Evolutionary conservation across 2,888 invertebrate species (phyloP), one percentile per base, ranked within the genome.

Genomic region (Platycheirus rosarum): DNA sequence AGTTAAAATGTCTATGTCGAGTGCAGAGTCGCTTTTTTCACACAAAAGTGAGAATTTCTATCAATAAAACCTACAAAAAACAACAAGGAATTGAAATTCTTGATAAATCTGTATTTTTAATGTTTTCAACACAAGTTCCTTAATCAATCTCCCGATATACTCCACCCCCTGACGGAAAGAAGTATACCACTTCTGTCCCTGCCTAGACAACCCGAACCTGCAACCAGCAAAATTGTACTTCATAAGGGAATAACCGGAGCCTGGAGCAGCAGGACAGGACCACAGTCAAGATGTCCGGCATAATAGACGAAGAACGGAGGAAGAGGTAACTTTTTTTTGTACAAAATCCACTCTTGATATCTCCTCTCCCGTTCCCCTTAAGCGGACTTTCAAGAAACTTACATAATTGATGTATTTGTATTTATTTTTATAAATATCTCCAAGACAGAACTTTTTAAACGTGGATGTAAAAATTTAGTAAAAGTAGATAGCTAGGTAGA

Each of bases 221-320:
- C 57, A 57, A 35, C 40, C 48, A 60, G 40, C 51, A 57, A 40
- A 14, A 57, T 68, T 68, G 26, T 44, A 68, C 23, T 71, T 40
- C 18, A 66, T 65, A 49, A 46, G 65, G 46, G 48, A 46, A 55
- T 11, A 40, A 40, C 46, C 49, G 49, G 51, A 51, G 65, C 42
- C 74, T 46, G 70, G 57, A 71, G 44, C 57, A 71, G 44, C 44
- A 62, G 71, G 62, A 63, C 71, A 76, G 44, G 57, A 32, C 44
- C 42, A 60, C n/a, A 62, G 65, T 23, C 26, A 77, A 78, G 35
- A 84, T 84, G 84, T 84, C 84, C 57, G 65, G 57, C 63, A 42
- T 62, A 60, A 57, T 84, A 65, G 84, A 84, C 60, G 84, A 84
- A 53, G 73, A 84, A n/a, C 84, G 84, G 7, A 73, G 73, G 26